These are phyloP conservation scores for Palaemon carinicauda DNA, from an alignment of 1,140 invertebrate species.

Conservation along the genomic window DNA sequence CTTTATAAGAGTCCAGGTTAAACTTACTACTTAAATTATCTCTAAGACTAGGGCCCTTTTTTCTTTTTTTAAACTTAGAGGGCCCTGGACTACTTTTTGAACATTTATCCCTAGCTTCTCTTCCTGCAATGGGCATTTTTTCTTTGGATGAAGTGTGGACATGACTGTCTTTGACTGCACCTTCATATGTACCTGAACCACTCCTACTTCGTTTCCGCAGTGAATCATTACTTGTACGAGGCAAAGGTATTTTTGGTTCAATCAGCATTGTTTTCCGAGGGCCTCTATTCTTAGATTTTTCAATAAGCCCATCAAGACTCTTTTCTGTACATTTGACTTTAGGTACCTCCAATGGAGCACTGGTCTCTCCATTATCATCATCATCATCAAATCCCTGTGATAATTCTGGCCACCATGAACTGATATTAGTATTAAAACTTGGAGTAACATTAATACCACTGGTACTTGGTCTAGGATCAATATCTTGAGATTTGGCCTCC, in stretches of 20 bases:
- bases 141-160: neutral
- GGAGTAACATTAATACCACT: neutral
- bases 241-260: slow-evolving; percentile 12
- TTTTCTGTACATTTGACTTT: neutral
- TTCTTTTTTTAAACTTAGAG: no score
- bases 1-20: slow-evolving; percentile 27
- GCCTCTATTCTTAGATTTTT: neutral
- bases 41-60: slow-evolving; percentile 4
- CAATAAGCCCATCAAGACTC: neutral
- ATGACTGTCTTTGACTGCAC: neutral
- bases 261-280: neutral
- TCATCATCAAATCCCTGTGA: slow-evolving; percentile 31
- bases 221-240: neutral
- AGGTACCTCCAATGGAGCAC: neutral
- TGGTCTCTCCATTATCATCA: neutral
- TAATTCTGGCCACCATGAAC: slow-evolving; percentile 18
- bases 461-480: neutral
- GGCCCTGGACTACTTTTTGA: no score
- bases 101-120: neutral
- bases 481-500: neutral
- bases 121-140: neutral
- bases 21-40: slow-evolving; percentile 34
- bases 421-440: neutral
- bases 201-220: neutral
- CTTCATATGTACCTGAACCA: neutral